A percentile compares a stretch with the other conserved stretches of the same genome.
phyloP scores from a whole-genome alignment of 2,888 invertebrate genomes.

The Dione vanillae region DNA sequence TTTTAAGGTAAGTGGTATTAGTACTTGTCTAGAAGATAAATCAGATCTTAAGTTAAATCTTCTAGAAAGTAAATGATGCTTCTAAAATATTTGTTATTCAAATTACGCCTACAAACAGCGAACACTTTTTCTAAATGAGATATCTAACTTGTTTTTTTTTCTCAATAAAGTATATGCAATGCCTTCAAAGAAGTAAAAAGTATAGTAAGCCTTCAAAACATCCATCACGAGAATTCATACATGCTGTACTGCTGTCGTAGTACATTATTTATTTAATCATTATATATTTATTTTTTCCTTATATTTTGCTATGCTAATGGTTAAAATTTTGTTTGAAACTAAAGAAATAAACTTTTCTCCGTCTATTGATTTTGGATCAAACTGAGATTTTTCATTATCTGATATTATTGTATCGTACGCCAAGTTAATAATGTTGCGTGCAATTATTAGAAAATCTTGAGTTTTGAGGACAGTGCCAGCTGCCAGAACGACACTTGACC shows the following conservation, averaged over 20 bases:
- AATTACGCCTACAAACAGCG: no score
- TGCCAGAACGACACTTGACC: constrained; percentile 65
- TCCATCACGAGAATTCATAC: no score
- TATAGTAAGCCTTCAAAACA: no score
- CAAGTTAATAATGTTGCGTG: constrained; percentile 28
- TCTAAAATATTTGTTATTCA: no score
- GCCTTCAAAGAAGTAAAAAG: no score
- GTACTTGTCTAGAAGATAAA: no score
- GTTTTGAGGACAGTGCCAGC: constrained; percentile 51
- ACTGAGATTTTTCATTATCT: background rate
- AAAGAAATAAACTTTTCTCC: background rate
- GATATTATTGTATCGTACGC: background rate
- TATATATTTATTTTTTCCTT: background rate
- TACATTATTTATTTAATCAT: background rate
- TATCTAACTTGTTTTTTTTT: background rate
- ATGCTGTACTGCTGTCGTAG: background rate
- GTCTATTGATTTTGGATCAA: background rate
- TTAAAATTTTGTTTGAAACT: background rate
- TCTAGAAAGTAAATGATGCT: no score
- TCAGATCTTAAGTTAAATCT: no score
- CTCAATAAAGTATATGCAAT: no score
- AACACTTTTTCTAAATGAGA: background rate
- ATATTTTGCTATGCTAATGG: background rate
- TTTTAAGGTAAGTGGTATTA: constrained; percentile 89
- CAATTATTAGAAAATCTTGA: constrained; percentile 39